These are phyloP conservation scores for Carollia perspicillata DNA, from an alignment of 2,113 vertebrate genomes.

Conservation along the genomic window DNA sequence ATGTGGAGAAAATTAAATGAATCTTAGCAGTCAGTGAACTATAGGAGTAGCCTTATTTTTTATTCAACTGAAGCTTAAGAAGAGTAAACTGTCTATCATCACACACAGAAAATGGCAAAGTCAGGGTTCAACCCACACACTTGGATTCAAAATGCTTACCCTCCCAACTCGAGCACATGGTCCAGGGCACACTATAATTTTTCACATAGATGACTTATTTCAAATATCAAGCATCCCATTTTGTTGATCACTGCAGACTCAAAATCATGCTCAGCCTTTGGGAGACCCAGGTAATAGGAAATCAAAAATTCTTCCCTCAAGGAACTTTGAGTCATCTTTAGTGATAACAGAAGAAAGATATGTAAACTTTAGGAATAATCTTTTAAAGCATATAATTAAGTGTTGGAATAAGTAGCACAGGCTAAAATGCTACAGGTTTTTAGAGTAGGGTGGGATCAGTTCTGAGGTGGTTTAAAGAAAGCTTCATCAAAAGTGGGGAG, in stretches of 20 bases:
- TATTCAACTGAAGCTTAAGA: neutral
- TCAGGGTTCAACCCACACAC: neutral
- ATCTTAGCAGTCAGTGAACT: neutral
- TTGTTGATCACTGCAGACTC: neutral
- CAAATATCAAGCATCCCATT: neutral
- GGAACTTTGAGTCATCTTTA: neutral
- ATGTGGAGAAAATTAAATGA: conserved; percentile 23
- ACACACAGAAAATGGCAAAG: neutral
- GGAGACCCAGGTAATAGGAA: neutral
- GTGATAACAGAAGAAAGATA: neutral
- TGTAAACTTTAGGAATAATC: neutral
- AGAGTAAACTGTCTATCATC: neutral
- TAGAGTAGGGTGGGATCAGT: neutral
- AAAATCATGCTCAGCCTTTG: neutral
- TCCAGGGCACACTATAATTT: neutral
- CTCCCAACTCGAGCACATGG: neutral
- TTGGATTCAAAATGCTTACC: neutral
- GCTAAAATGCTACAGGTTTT: neutral
- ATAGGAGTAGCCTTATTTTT: neutral
- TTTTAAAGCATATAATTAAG: neutral
- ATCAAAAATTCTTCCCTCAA: neutral
- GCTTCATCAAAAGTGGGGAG: neutral
- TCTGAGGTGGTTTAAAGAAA: neutral
- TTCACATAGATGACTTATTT: neutral
- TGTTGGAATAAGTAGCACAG: neutral